Evolutionary conservation across 2,113 vertebrate species (phyloP), one percentile per base, ranked within the genome.

Genomic region (Jaculus jaculus): DNA sequence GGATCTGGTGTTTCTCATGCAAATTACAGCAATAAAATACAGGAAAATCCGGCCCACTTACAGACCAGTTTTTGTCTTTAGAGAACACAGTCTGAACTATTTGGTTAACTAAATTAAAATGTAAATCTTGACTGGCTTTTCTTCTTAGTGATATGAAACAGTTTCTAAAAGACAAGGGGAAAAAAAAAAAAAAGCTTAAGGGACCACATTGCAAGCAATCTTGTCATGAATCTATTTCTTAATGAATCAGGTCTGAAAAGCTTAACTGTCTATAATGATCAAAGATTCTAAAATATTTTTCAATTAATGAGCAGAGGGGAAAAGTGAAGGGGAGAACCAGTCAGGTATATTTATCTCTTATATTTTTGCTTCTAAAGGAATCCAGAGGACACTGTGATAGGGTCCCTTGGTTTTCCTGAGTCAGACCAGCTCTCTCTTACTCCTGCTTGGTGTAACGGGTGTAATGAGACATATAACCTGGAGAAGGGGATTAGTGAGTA

Each of bases 401-500:
- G 85, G 88, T 92, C 92, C 96, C 97, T 85, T 7, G 73, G 80
- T 84, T 95, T 93, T 94, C 93, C 66, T 66, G 34, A 96, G 81
- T 37, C 89, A 96, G 88, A 92, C 93, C 89, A 80, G 92, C 30
- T 85, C 30, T 85, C 87, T 97, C 92, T 96, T 91, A 93, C 92
- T 95, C 95, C 92, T 84, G 0, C 79, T 32, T 34, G 69, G 86
- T 91, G 73, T 94, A 95, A 92, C 5, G 32, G 18, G 61, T 85
- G 88, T 93, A 97, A 98, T 96, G 97, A 98, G 97, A 93, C 69
- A n/a, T 84, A 96, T 92, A 97, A 96, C 87, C 92, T 85, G 94
- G 94, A 96, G 69, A 89, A 95, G 94, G 96, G 97, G 97, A 98
- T 98, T 97, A 98, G 97, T 81, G 86, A 81, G 90, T 96, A 96